These are phyloP conservation scores for Muntiacus muntjak DNA, from an alignment of 2,113 vertebrate species.

Conservation along the genomic window DNA sequence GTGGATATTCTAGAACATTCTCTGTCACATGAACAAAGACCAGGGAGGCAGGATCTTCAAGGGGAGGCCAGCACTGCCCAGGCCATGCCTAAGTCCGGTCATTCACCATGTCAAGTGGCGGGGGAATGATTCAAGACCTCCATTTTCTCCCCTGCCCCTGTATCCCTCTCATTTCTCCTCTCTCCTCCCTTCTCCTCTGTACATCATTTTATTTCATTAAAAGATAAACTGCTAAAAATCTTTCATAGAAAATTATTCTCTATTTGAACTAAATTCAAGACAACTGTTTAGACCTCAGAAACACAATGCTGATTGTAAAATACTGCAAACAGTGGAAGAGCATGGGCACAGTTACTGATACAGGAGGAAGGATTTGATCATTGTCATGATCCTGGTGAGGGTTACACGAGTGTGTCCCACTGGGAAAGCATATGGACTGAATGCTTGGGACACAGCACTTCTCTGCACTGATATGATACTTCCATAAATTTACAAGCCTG, in stretches of 20 bases:
- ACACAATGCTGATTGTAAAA: background rate
- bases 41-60: conserved; percentile 2
- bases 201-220: background rate
- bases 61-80: background rate
- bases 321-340: background rate
- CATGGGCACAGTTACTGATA: background rate
- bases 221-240: background rate
- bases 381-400: background rate
- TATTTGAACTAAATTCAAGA: background rate
- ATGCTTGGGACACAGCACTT: background rate
- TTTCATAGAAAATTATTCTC: background rate
- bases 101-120: background rate
- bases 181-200: background rate
- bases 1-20: background rate
- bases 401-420: background rate
- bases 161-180: background rate
- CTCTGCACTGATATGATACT: too few species aligned
- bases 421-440: background rate
- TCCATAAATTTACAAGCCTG: background rate
- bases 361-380: background rate
- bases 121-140: background rate
- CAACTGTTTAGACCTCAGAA: background rate
- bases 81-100: background rate
- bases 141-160: background rate
- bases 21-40: background rate